Percentiles rank a stretch among this genome's conserved stretches.
phyloP scores from a whole-genome alignment of 1,140 invertebrate species.

The Trichomalopsis sarcophagae region DNA sequence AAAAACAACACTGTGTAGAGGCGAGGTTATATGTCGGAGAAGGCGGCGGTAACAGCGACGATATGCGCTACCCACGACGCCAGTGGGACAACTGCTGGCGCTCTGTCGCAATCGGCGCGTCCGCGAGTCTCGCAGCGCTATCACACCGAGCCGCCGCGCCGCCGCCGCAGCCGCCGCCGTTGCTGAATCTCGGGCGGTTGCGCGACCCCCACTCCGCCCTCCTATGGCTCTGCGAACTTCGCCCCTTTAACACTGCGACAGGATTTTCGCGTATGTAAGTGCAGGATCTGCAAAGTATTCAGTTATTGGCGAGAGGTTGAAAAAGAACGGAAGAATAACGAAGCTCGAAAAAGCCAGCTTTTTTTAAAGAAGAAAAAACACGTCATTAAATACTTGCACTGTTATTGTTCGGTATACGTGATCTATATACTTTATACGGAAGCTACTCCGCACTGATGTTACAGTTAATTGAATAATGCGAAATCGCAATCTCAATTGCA shows the following conservation, averaged over 20 bases:
- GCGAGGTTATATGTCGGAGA: neutral
- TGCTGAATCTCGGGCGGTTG: conserved; percentile 3
- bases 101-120: conserved; percentile 32
- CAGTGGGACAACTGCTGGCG: conserved; percentile 15
- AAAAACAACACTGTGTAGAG: neutral
- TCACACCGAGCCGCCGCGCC: conserved; percentile 9
- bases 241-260: conserved; percentile 1
- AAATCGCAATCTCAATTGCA: neutral
- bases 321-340: too few species aligned
- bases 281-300: too few species aligned
- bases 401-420: too few species aligned
- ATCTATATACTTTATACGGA: too few species aligned
- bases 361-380: too few species aligned
- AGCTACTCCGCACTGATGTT: too few species aligned
- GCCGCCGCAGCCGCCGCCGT: too few species aligned
- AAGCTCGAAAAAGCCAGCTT: too few species aligned
- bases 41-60: neutral
- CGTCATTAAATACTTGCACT: too few species aligned
- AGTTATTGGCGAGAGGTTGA: too few species aligned
- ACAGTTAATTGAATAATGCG: neutral
- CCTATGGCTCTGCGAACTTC: neutral
- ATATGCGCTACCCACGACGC: neutral
- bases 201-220: neutral
- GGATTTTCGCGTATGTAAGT: neutral
- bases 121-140: neutral